Percentiles rank a stretch among this genome's conserved stretches.
Conservation (phyloP, 2,113 vertebrate species). For the Chroicocephalus ridibundus region DNA sequence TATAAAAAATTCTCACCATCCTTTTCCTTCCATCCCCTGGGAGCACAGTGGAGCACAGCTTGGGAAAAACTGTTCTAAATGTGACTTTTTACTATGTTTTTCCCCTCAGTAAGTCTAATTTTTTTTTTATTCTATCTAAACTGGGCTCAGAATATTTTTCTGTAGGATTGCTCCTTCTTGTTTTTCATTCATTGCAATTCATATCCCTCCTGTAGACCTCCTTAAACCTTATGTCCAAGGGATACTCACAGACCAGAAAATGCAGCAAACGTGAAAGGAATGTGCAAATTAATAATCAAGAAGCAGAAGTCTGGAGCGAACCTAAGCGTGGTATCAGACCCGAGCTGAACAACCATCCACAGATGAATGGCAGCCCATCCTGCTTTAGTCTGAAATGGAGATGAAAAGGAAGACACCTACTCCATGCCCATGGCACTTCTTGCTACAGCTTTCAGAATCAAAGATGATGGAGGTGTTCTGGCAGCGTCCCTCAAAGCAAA, state of each 20-base stretch:
- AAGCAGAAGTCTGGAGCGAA: not conserved
- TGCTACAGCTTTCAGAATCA: conserved; percentile 81
- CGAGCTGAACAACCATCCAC: not conserved
- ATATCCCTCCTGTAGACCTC: not conserved
- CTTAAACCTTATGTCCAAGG: not conserved
- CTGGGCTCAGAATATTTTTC: not conserved
- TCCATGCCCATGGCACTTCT: conserved; percentile 88
- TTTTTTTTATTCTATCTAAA: not conserved
- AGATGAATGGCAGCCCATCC: not conserved
- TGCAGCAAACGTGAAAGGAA: not conserved
- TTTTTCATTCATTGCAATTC: not conserved
- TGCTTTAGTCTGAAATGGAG: not conserved
- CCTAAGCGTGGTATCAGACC: not conserved
- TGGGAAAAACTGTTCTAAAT: not conserved
- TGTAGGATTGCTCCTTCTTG: not conserved
- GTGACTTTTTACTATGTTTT: not conserved
- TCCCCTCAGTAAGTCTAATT: not conserved
- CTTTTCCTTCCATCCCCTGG: not conserved
- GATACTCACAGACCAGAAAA: not conserved
- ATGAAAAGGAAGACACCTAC: conserved; percentile 70
- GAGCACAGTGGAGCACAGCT: not conserved
- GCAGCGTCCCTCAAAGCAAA: conserved; percentile 94
- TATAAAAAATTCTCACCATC: not conserved
- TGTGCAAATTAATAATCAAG: not conserved
- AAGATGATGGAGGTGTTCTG: conserved; percentile 88